A percentile compares a stretch with the other conserved stretches of the same genome.
phyloP scores from a whole-genome alignment of 2,797 vertebrate genomes.

The Eidolon dupreanum region DNA sequence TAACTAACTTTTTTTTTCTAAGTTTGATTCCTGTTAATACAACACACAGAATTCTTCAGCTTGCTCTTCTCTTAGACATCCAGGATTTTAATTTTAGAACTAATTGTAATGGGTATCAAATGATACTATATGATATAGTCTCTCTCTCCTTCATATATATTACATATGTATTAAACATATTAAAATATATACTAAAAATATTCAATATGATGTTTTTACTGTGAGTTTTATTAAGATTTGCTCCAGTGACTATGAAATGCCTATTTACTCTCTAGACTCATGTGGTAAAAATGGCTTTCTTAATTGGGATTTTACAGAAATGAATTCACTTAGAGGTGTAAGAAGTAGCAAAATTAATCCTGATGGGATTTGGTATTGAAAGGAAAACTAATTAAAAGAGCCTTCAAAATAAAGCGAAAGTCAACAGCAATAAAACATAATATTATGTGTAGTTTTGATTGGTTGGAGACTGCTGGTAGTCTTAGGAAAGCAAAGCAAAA shows the following conservation, averaged over 20 bases:
- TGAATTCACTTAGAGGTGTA: not conserved
- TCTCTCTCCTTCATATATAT: not conserved
- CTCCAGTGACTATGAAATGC: not conserved
- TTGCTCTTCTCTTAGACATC: not conserved
- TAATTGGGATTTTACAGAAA: not conserved
- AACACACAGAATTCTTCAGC: not conserved
- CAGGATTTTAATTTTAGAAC: not conserved
- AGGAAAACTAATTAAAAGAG: not conserved
- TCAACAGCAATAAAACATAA: not conserved
- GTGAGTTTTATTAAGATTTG: not conserved
- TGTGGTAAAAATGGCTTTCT: not conserved
- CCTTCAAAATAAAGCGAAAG: not conserved
- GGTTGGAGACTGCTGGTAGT: not conserved
- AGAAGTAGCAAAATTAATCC: not conserved
- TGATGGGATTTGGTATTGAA: not conserved
- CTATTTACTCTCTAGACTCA: not conserved
- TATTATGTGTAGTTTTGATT: not conserved
- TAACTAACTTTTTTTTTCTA: not conserved
- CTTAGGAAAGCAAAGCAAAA: not conserved
- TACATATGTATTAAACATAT: no score
- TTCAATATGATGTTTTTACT: not conserved
- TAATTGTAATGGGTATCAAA: not conserved
- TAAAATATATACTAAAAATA: not conserved
- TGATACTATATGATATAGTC: not conserved
- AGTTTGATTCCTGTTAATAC: not conserved